Evolutionary conservation across 2,113 vertebrate genomes (phyloP), one percentile per base, ranked within the genome.

Genomic region (Empidonax traillii): DNA sequence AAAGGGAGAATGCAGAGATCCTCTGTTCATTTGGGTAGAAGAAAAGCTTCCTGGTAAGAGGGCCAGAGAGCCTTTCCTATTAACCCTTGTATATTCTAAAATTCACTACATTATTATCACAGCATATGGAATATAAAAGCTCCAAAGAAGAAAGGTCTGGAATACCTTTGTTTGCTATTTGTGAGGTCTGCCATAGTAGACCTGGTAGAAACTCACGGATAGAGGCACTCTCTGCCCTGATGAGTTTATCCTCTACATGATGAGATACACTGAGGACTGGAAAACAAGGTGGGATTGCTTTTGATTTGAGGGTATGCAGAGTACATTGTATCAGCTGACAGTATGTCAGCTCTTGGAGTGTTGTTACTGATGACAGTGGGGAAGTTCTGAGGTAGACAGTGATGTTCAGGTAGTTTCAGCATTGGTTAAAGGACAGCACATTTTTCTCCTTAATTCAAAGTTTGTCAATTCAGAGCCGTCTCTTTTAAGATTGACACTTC

Each of bases 261-360:
- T 37, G 30, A 59, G 37, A 21, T 1, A 52, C n/a, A 44, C 24
- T 30, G 33, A 72, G 22, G 7, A 69, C 6, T 0, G 0, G 41
- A 52, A 91, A 85, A n/a, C 15, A 23, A 9, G 0, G 1, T 2
- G 39, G 65, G 25, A 65, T 67, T 87, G 22, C 53, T 85, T 86
- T n/a, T 25, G 30, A 17, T 53, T 61, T 73, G 30, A 55, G 33
- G 9, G 17, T 28, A 59, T 4, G 2, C 24, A 47, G 30, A 51
- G 16, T 31, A 53, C 8, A 31, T 62, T 69, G 9, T 27, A 10
- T 25, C 24, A 62, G 61, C 12, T 63, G 37, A 30, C 12, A 55
- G 3, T 4, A 19, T 27, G 71, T n/a, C 28, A 27, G 39, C 25
- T 85, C 20, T 55, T 49, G 10, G 43, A 47, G 61, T 21, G 37